phyloP scores from a whole-genome alignment of 2,888 invertebrate species.

The Drosophila nr. perissopoda region DNA sequence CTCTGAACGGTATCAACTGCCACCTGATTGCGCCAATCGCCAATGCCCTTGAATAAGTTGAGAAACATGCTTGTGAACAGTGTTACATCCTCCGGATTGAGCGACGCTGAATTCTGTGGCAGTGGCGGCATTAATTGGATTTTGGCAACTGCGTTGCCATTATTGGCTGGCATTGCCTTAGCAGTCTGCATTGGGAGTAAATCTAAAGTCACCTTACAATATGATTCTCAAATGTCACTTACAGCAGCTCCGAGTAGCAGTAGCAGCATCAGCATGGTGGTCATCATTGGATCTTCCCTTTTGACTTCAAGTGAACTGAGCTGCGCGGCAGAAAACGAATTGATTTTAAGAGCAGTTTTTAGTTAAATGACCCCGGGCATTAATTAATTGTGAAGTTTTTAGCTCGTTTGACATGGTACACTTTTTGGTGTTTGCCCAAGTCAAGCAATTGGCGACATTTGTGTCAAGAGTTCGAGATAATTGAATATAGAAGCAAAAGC shows the following conservation, averaged over 20 bases:
- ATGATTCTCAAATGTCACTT: conserved; percentile 24
- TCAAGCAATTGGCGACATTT: conserved; percentile 61
- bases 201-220: neutral
- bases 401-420: conserved; percentile 50
- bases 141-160: conserved; percentile 23
- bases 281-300: conserved; percentile 17
- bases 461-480: conserved; percentile 72
- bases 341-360: conserved; percentile 59
- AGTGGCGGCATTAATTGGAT: conserved; percentile 51
- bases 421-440: conserved; percentile 58
- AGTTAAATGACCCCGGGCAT: conserved; percentile 54
- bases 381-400: conserved; percentile 64
- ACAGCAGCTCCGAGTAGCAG: conserved; percentile 41
- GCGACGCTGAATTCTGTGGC: conserved; percentile 21
- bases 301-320: conserved; percentile 37
- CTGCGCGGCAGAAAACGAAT: conserved; percentile 1
- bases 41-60: conserved; percentile 59
- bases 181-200: conserved; percentile 12
- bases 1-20: conserved; percentile 67
- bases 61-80: conserved; percentile 68
- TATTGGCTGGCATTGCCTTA: conserved; percentile 32
- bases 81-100: conserved; percentile 63
- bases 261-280: conserved; percentile 16
- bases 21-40: conserved; percentile 64
- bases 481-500: conserved; percentile 53